Evolutionary conservation across 2,888 invertebrate genomes (phyloP).

Genomic region (Synanthedon vespiformis): DNA sequence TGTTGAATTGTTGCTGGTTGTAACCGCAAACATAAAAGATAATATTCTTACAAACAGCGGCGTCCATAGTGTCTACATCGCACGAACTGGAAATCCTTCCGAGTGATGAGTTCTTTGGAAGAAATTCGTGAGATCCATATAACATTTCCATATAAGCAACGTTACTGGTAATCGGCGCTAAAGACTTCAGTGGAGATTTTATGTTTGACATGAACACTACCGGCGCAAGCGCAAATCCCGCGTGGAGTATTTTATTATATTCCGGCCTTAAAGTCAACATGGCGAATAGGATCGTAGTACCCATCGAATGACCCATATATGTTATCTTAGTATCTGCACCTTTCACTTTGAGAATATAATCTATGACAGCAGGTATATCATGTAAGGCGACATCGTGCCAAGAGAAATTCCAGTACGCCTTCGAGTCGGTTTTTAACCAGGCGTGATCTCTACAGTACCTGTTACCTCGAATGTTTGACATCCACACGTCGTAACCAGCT

Average conservation of each 20-base stretch:
- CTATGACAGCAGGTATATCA: conserved; percentile 88
- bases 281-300: conserved; percentile 81
- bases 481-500: conserved; percentile 82
- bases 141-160: conserved; percentile 71
- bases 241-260: conserved; percentile 73
- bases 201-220: conserved; percentile 75
- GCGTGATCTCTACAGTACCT: conserved; percentile 77
- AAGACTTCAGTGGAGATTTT: conserved; percentile 73
- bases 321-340: conserved; percentile 45
- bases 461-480: conserved; percentile 87
- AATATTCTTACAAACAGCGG: conserved; percentile 75
- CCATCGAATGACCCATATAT: conserved; percentile 94
- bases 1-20: conserved; percentile 76
- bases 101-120: conserved; percentile 74
- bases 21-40: conserved; percentile 81
- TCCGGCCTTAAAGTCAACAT: conserved; percentile 76
- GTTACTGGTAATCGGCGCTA: conserved; percentile 74
- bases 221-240: conserved; percentile 77
- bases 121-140: conserved; percentile 77
- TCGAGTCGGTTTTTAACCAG: conserved; percentile 61
- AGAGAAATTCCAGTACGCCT: conserved; percentile 79
- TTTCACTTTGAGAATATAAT: conserved; percentile 65
- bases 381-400: conserved; percentile 90
- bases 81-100: conserved; percentile 72
- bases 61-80: conserved; percentile 54